Conservation (phyloP, 2,797 vertebrate species). For the Carapus acus region DNA sequence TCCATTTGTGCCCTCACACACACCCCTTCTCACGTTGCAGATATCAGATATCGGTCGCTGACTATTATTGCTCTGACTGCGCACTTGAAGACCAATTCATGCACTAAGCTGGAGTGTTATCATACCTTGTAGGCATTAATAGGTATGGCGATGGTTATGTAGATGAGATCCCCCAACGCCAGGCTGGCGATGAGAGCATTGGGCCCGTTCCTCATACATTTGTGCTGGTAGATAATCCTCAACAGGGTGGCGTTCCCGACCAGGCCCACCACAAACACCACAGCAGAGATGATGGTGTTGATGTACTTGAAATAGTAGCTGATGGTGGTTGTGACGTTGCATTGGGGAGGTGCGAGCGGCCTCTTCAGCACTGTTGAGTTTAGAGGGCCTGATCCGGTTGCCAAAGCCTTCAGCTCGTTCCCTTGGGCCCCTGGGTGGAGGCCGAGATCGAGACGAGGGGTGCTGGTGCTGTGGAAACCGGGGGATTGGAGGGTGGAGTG, state of each 20-base stretch:
- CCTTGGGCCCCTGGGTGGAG: neutral
- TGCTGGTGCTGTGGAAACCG: conserved; percentile 49
- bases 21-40: conserved; percentile 12
- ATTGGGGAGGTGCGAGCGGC: conserved; percentile 45
- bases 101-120: neutral
- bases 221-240: conserved; percentile 98
- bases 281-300: conserved; percentile 86
- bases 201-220: conserved; percentile 98
- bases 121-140: conserved; percentile 93
- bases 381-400: conserved; percentile 3
- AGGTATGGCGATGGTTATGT: conserved; percentile 90
- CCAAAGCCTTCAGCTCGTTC: conserved; percentile 5
- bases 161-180: conserved; percentile 95
- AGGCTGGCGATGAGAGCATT: conserved; percentile 96
- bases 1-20: conserved; percentile 35
- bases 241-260: conserved; percentile 93
- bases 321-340: conserved; percentile 70
- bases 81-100: conserved; percentile 1
- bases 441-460: conserved; percentile 17
- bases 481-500: conserved; percentile 46
- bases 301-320: conserved; percentile 85
- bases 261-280: conserved; percentile 92
- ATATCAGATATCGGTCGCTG: conserved; percentile 33
- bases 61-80: conserved; percentile 16
- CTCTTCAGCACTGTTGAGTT: conserved; percentile 29